A percentile compares a stretch with the other conserved stretches of the same genome.
Conservation (phyloP, 1,140 invertebrate species). For the Cardiocondyla obscurior region DNA sequence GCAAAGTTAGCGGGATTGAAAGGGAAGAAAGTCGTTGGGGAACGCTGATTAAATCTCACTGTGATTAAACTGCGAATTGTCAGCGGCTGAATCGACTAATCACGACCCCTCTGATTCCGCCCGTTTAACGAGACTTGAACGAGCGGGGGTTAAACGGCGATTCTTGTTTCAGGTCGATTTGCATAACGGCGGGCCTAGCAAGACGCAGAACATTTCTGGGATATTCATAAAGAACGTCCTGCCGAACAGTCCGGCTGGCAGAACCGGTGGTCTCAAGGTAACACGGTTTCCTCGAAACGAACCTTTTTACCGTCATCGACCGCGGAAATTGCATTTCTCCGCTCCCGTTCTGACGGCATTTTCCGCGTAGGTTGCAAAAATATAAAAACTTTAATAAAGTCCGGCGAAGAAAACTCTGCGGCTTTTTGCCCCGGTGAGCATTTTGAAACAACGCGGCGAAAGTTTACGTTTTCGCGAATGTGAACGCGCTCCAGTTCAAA, state of each 20-base stretch:
- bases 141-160: background rate
- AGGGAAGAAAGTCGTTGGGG: background rate
- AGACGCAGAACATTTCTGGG: slow-evolving; percentile 88
- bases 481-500: background rate
- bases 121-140: background rate
- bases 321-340: background rate
- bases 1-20: slow-evolving; percentile 1
- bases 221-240: slow-evolving; percentile 99
- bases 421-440: background rate
- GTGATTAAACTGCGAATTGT: slow-evolving; percentile 25
- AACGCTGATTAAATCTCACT: slow-evolving; percentile 36
- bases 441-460: background rate
- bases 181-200: slow-evolving; percentile 81
- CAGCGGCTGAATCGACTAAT: slow-evolving; percentile 28
- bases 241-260: slow-evolving; percentile 96
- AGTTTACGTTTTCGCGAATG: background rate
- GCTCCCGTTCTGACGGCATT: background rate
- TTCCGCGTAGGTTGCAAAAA: background rate
- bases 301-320: background rate
- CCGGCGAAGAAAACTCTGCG: background rate
- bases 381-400: slow-evolving; percentile 12
- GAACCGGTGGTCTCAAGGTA: slow-evolving; percentile 94
- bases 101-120: background rate
- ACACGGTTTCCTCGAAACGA: slow-evolving; percentile 30
- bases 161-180: slow-evolving; percentile 85